These are phyloP conservation scores for Spongilla lacustris DNA, from an alignment of 37 sponge, comb jelly and placozoan species.

Conservation along the genomic window DNA sequence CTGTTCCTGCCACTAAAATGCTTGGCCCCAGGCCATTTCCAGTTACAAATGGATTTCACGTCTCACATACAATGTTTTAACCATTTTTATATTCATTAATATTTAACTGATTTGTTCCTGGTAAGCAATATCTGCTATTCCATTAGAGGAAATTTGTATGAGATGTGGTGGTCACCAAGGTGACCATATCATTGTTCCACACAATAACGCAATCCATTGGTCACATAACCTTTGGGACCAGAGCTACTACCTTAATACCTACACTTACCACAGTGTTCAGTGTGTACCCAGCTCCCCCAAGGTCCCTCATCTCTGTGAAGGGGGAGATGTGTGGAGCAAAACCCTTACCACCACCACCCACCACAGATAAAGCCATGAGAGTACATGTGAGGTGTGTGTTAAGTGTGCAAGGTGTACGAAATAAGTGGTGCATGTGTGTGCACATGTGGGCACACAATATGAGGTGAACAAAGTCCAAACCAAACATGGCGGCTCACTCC, in stretches of 20 bases:
- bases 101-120: too few relatives aligned
- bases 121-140: too few relatives aligned
- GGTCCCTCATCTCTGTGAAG: slow-evolving; percentile 73
- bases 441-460: not conserved
- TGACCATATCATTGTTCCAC: too few relatives aligned
- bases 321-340: slow-evolving; percentile 92
- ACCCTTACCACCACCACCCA: slow-evolving; percentile 75
- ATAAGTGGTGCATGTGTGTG: not conserved
- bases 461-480: too few relatives aligned
- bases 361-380: too few relatives aligned
- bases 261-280: slow-evolving; percentile 89
- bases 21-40: not conserved
- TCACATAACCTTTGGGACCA: too few relatives aligned
- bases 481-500: slow-evolving; percentile 40
- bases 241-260: too few relatives aligned
- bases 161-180: too few relatives aligned
- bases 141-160: too few relatives aligned
- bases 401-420: not conserved
- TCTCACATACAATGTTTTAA: not conserved
- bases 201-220: too few relatives aligned
- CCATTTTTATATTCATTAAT: too few relatives aligned
- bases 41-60: not conserved
- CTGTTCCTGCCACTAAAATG: too few relatives aligned
- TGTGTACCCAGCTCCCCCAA: slow-evolving; percentile 83
- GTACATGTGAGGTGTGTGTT: not conserved